A percentile compares a stretch with the other conserved stretches of the same genome.
These are phyloP conservation scores for Smittia sp. DNA, from an alignment of 2,888 invertebrate species.

Conservation along the genomic window DNA sequence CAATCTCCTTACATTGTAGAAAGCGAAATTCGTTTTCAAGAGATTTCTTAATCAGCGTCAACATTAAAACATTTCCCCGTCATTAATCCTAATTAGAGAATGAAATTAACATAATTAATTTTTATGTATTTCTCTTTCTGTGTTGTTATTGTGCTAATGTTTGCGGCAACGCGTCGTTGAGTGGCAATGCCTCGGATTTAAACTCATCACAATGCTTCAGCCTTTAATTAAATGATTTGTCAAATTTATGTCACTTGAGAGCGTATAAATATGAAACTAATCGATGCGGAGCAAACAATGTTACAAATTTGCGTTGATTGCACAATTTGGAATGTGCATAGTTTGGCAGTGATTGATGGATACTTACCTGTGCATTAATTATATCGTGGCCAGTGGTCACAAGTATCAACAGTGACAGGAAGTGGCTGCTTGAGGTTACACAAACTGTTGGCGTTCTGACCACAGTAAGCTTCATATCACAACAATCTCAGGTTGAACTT, in stretches of 20 bases:
- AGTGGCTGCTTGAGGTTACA: too few species aligned
- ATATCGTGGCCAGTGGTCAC: too few species aligned
- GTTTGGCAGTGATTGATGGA: too few species aligned
- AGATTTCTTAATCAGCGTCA: slow-evolving; percentile 31
- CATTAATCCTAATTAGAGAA: slow-evolving; percentile 28
- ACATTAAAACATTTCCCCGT: slow-evolving; percentile 13
- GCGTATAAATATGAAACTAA: not conserved
- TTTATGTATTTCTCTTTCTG: not conserved
- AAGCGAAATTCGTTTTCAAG: not conserved
- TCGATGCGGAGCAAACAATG: not conserved
- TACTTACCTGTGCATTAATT: too few species aligned
- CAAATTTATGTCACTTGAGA: not conserved
- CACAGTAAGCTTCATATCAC: too few species aligned
- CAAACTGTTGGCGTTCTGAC: too few species aligned
- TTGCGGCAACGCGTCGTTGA: not conserved
- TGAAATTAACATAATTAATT: slow-evolving; percentile 18
- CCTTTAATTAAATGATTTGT: not conserved
- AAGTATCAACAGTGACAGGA: too few species aligned
- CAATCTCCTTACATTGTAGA: not conserved
- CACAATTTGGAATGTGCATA: too few species aligned
- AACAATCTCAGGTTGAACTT: too few species aligned
- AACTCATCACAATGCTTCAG: not conserved
- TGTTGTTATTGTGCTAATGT: not conserved
- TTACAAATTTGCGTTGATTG: too few species aligned
- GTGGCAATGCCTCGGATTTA: not conserved